phyloP scores from a whole-genome alignment of 2,888 invertebrate genomes.

The Maniola hyperantus region DNA sequence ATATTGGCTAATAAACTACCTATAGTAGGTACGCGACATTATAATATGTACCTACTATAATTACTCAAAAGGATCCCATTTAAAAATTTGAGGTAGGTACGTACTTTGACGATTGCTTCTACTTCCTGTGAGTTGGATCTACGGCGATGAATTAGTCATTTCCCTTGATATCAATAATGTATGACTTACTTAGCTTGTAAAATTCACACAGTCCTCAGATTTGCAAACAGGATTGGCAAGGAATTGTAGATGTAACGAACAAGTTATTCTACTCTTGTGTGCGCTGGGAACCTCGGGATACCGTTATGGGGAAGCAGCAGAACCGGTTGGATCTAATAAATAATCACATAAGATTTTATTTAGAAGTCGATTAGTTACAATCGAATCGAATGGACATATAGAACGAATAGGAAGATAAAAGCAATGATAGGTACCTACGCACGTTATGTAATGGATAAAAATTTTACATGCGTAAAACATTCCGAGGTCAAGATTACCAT shows the following conservation, averaged over 20 bases:
- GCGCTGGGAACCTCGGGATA: constrained; percentile 24
- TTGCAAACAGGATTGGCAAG: constrained; percentile 18
- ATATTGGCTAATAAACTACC: no score
- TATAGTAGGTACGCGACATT: no score
- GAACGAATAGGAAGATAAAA: constrained; percentile 22
- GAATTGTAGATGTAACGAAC: constrained; percentile 20
- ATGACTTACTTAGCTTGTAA: neutral
- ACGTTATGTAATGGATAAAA: constrained; percentile 32
- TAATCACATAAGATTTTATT: constrained; percentile 6
- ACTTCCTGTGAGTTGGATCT: neutral
- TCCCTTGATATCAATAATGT: neutral
- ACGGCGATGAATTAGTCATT: neutral
- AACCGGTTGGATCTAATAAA: constrained; percentile 23
- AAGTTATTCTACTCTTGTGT: constrained; percentile 16
- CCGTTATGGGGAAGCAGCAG: constrained; percentile 27
- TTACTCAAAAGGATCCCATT: neutral
- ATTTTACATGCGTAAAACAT: constrained; percentile 23
- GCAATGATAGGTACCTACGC: constrained; percentile 14
- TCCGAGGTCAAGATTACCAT: constrained; percentile 39
- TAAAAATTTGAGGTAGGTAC: neutral
- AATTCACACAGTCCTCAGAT: neutral
- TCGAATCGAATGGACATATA: constrained; percentile 3
- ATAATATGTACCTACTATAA: no score
- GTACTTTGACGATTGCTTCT: neutral
- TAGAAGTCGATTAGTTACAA: constrained; percentile 24